phyloP scores from a whole-genome alignment of 1,140 invertebrate genomes.

The Megathymus violae region DNA sequence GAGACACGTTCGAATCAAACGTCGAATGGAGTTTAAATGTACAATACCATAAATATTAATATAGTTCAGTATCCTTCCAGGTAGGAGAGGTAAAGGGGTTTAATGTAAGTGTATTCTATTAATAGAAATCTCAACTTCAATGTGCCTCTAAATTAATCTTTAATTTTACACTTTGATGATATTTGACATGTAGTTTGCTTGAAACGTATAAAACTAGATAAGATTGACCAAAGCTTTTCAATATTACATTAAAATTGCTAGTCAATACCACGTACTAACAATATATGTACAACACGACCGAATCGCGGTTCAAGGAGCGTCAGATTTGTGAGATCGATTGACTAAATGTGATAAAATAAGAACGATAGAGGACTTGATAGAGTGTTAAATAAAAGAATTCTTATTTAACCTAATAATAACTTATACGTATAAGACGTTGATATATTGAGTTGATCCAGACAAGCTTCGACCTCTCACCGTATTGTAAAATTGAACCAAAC shows the following conservation, averaged over 20 bases:
- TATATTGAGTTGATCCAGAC: constrained; percentile 1
- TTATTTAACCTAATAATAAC: constrained; percentile 31
- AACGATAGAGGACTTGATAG: constrained; percentile 12
- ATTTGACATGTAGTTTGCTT: too few species aligned
- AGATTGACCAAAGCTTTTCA: constrained; percentile 47
- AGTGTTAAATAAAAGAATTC: constrained; percentile 17
- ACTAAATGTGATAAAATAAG: constrained; percentile 19
- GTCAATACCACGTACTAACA: constrained; percentile 19
- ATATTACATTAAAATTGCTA: constrained; percentile 2
- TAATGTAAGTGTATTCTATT: too few species aligned
- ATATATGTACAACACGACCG: constrained; percentile 3
- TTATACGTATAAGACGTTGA: constrained; percentile 17
- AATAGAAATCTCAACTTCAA: too few species aligned
- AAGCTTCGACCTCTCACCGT: constrained; percentile 1
- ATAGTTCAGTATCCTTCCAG: too few species aligned
- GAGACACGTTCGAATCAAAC: too few species aligned
- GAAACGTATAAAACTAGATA: neutral
- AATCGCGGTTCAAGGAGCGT: constrained; percentile 6
- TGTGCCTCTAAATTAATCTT: too few species aligned
- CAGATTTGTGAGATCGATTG: neutral
- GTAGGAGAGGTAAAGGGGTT: too few species aligned
- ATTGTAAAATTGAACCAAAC: constrained; percentile 3
- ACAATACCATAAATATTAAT: too few species aligned
- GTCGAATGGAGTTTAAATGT: too few species aligned
- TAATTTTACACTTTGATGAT: too few species aligned